Base-by-base conservation (phyloP, 2,797 vertebrate genomes). In the Gambusia yucatana region DNA sequence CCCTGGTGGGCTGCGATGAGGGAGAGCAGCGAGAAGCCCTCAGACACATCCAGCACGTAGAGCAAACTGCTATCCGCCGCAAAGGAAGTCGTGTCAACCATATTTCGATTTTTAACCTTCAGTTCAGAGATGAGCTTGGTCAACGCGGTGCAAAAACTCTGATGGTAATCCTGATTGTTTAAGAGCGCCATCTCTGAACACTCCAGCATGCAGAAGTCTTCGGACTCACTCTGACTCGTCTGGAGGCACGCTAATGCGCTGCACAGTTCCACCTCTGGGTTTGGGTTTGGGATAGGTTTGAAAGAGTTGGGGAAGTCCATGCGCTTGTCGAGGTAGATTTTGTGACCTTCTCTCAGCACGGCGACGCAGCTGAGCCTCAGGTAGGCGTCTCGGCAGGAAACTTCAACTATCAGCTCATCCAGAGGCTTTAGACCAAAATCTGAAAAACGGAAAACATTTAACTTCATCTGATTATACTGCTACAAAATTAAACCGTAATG, bases 21-120 rank as follows among this genome's bases (percentile, higher is more conserved):
- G 2, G 98, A 97, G 73, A 99, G 95, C 81, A 98, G 82, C 3
- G 98, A 99, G 93, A 99, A 99, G 59, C 98, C 98, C 90, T 99
- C 98, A 0, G 97, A 99, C 43, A 99, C 98, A 69, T 99, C 98
- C 70, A 99, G 94, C 80, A 99, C 86, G 0, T 97, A 98, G 57
- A 97, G 82, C 67, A 95, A 95, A 76, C 97, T 95, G 0, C 82
- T 33, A 28, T 78, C 50, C 28, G 65, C 77, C 3, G 84, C 39
- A 6, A 28, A 39, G 10, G 33, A 50, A 8, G 80, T 77, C 0
- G 3, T 13, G 55, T n/a, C n/a, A n/a, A 50, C 48, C 2, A 90
- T 91, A 30, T 93, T 78, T 1, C 82, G 89, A 88, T 52, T 81
- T 84, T 78, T 90, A 78, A 69, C 71, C 85, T 89, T 94, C 84